Conservation (phyloP, 2,113 vertebrate species). For the Pipra filicauda region DNA sequence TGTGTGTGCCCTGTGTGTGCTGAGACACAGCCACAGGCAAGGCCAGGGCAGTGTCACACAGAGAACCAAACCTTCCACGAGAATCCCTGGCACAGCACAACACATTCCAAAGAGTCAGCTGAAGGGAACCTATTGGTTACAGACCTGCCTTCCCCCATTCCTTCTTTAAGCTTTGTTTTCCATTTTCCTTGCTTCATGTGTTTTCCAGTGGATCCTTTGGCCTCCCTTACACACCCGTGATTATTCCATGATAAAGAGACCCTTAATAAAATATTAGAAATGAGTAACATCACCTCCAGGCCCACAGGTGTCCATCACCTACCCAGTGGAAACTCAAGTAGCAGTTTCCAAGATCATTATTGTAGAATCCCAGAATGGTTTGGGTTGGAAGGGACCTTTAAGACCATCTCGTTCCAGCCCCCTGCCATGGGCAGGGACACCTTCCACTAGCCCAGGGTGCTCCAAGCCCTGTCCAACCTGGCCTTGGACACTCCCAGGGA, state of each 20-base stretch:
- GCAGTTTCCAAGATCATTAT: not conserved
- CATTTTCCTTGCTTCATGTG: not conserved
- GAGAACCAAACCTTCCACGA: constrained; percentile 5
- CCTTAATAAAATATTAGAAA: not conserved
- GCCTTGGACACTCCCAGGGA: not conserved
- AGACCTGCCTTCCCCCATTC: not conserved
- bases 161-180: not conserved
- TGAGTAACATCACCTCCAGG: not conserved
- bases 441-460: not conserved
- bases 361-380: not conserved
- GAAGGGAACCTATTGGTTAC: not conserved
- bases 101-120: not conserved
- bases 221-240: not conserved
- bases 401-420: rapidly evolving
- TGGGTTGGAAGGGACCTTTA: not conserved
- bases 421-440: not conserved
- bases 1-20: rapidly evolving
- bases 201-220: not conserved
- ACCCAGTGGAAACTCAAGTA: not conserved
- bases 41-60: not conserved
- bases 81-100: not conserved
- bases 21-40: not conserved
- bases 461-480: not conserved
- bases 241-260: not conserved
- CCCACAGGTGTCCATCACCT: not conserved